Evolutionary conservation across 2,113 vertebrate genomes (phyloP).

Genomic region (Pollimyrus isidori): DNA sequence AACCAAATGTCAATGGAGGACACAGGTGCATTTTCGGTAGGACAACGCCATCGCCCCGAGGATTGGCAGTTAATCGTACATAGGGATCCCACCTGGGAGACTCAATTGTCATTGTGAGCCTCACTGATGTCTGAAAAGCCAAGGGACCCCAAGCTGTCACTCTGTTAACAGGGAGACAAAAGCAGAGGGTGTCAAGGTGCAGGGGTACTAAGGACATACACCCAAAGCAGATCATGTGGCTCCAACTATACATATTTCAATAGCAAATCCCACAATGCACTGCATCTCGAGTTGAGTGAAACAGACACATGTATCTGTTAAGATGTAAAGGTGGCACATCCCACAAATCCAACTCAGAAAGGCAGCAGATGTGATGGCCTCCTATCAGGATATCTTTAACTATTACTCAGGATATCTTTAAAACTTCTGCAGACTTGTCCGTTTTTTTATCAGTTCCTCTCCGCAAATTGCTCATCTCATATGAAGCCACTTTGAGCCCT

Average conservation of each 20-base stretch:
- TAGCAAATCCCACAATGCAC: background rate
- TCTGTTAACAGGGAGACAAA: background rate
- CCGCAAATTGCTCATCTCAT: background rate
- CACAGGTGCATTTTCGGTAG: background rate
- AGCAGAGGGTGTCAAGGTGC: background rate
- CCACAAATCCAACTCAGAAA: background rate
- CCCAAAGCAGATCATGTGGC: background rate
- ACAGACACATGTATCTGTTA: background rate
- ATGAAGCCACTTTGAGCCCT: background rate
- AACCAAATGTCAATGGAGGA: background rate
- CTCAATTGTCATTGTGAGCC: background rate
- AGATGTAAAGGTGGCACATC: background rate
- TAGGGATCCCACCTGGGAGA: background rate
- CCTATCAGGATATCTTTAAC: background rate
- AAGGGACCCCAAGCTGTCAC: background rate
- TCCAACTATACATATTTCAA: background rate
- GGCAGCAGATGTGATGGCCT: background rate
- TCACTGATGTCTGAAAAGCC: background rate
- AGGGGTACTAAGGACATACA: background rate
- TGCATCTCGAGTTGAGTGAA: background rate
- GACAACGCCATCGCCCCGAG: background rate
- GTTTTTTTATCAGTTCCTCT: background rate
- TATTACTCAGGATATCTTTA: no score
- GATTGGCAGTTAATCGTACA: background rate
- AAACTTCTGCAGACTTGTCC: background rate